Evolutionary conservation across 2,888 invertebrate species (phyloP), one percentile per base, ranked within the genome.

Genomic region (Eilema caniola): DNA sequence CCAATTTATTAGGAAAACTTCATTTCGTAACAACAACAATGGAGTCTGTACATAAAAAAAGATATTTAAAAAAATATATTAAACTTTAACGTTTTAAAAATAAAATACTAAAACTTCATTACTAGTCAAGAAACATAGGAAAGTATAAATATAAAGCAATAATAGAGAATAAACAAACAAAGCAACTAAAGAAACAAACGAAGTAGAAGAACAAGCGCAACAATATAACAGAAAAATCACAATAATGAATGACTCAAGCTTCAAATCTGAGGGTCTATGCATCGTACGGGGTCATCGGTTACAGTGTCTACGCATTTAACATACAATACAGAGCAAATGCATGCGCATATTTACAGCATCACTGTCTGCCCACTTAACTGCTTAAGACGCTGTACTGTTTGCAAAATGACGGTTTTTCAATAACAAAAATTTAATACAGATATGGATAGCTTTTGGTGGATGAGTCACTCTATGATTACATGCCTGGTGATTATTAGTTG

Each of bases 291-390:
- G 93, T 94, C 94, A 94, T 85, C 89, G 86, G 84, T 89, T 87
- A 90, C 81, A 89, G 88, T 90, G 91, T 90, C 62, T 66, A 59
- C 65, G 88, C 89, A 89, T 88, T 87, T 88, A 88, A 85, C 90
- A 90, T 91, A 91, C 89, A 89, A 84, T 78, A 57, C 76, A 73
- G 73, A 62, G 78, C 60, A 77, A 87, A 86, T 90, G n/a, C 62
- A 92, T 93, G 93, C 90, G 90, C 92, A 94, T 94, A 92, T 91
- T 93, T 89, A 91, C 82, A 79, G 79, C 75, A 82, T 80, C 80
- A 70, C 71, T 78, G 83, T 86, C 85, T 78, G 78, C 80, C 79
- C 80, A 81, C 82, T 85, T 84, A 75, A 73, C 70, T 77, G 69
- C 20, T 81, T 77, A 79, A 72, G 70, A 66, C 37, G 80, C 81